Conservation (phyloP, 1,140 invertebrate species). For the Leptopilina clavipes region DNA sequence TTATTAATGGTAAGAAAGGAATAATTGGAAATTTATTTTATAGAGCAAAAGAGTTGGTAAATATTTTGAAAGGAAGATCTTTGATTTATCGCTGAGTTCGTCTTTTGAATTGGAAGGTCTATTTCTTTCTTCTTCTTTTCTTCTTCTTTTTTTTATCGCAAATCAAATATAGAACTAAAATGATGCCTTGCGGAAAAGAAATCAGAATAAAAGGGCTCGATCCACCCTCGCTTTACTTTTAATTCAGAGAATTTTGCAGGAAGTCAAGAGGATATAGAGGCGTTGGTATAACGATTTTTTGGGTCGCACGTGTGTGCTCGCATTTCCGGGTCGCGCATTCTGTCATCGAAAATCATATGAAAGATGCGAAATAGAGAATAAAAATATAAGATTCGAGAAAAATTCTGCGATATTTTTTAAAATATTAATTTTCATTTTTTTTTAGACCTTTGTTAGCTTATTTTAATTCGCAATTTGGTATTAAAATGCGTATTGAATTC, state of each 20-base stretch:
- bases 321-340: conserved; percentile 9
- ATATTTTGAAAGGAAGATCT: background rate
- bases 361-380: background rate
- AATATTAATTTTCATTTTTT: too few species aligned
- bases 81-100: background rate
- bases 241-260: conserved; percentile 28
- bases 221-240: conserved; percentile 12
- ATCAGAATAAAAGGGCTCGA: conserved; percentile 20
- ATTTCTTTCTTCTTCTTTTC: too few species aligned
- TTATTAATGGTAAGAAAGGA: background rate
- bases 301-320: conserved; percentile 16
- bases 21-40: background rate
- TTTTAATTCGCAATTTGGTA: too few species aligned
- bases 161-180: conserved; percentile 17
- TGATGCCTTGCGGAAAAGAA: background rate
- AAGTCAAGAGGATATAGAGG: conserved; percentile 7
- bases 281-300: background rate
- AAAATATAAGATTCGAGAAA: background rate
- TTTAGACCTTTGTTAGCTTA: too few species aligned
- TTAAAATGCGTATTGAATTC: too few species aligned
- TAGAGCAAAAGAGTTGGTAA: background rate
- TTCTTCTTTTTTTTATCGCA: background rate
- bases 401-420: too few species aligned
- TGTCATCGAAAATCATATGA: background rate
- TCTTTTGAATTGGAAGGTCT: background rate